phyloP scores from a whole-genome alignment of 2,113 vertebrate species.

The Lontra canadensis region DNA sequence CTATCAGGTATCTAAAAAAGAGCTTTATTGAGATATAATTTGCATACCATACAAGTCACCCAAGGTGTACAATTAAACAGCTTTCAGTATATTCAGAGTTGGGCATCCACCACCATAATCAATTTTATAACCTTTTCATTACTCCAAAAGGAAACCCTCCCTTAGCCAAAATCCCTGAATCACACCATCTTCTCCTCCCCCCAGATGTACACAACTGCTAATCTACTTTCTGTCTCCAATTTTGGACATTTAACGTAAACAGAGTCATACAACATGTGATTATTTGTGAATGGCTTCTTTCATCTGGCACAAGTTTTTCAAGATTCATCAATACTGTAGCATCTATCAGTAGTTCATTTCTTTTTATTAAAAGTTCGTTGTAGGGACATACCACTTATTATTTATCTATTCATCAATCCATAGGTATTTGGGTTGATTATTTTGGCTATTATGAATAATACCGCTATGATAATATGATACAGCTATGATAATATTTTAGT shows the following conservation, averaged over 20 bases:
- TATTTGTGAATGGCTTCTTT: constrained; percentile 34
- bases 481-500: not conserved
- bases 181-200: not conserved
- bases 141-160: not conserved
- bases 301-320: not conserved
- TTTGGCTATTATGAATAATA: not conserved
- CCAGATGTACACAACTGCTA: not conserved
- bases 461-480: not conserved
- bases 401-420: not conserved
- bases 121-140: not conserved
- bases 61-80: not conserved
- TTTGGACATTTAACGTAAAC: not conserved
- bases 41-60: not conserved
- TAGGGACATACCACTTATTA: not conserved
- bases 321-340: not conserved
- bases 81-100: not conserved
- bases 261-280: not conserved
- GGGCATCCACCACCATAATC: not conserved
- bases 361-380: not conserved
- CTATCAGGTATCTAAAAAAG: not conserved
- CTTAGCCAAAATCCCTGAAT: not conserved
- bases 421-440: not conserved
- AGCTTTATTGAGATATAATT: constrained; percentile 22
- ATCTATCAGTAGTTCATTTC: not conserved
- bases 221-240: not conserved